Percentiles rank a stretch among this genome's conserved stretches.
Evolutionary conservation across 2,797 vertebrate genomes (phyloP).

Genomic region (Lepilemur ruficaudatus): DNA sequence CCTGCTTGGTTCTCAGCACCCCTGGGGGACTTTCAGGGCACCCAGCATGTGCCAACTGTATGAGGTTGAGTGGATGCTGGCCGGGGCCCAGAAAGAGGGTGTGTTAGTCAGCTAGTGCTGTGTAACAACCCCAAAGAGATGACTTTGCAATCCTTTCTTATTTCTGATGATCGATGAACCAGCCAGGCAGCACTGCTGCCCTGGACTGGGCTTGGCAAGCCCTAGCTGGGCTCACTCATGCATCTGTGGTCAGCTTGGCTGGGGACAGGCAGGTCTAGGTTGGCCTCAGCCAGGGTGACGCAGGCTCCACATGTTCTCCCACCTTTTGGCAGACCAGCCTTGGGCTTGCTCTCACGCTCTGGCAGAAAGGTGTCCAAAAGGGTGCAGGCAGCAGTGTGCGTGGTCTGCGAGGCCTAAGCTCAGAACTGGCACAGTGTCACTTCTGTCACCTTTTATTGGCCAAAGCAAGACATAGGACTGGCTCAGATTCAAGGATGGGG

Average conservation of each 20-base stretch:
- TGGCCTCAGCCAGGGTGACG: not conserved
- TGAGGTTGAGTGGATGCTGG: not conserved
- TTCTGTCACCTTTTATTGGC: not conserved
- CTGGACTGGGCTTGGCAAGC: too few relatives aligned
- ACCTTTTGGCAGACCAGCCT: not conserved
- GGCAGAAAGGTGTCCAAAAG: too few relatives aligned
- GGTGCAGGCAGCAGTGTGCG: not conserved
- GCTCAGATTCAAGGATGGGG: not conserved
- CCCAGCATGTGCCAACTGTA: not conserved
- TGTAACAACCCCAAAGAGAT: not conserved
- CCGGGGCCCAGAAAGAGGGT: not conserved
- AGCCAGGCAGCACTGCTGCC: too few relatives aligned
- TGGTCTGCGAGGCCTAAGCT: not conserved
- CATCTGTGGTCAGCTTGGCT: not conserved
- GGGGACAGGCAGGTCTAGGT: too few relatives aligned
- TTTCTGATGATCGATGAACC: not conserved
- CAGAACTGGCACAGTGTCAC: not conserved
- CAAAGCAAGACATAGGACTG: not conserved
- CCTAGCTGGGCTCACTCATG: not conserved
- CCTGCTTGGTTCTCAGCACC: not conserved
- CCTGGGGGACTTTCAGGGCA: not conserved
- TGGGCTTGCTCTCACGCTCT: fast-evolving
- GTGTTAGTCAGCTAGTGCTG: not conserved
- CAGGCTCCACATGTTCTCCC: not conserved
- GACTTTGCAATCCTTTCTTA: not conserved